Evolutionary conservation across 1,140 invertebrate genomes (phyloP).

Genomic region (Drosophila chauvacae): DNA sequence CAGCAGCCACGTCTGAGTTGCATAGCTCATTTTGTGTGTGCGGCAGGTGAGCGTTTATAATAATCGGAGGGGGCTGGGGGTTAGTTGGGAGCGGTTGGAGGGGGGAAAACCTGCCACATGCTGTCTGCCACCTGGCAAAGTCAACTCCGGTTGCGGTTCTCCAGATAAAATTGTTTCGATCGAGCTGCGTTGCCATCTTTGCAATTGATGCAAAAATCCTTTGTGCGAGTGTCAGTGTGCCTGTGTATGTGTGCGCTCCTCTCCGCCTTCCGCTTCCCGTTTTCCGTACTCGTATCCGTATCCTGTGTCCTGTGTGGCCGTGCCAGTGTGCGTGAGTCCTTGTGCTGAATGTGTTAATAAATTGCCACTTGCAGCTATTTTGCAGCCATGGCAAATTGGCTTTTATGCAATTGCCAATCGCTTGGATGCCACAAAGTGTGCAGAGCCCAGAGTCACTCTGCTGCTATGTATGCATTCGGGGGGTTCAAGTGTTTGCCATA

Average conservation of each 20-base stretch:
- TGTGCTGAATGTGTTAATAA: constrained; percentile 61
- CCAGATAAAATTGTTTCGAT: constrained; percentile 55
- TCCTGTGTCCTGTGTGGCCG: constrained; percentile 7
- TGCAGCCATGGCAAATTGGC: constrained; percentile 75
- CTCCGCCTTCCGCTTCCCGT: constrained; percentile 9
- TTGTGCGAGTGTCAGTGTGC: constrained; percentile 26
- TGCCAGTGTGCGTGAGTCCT: constrained; percentile 20
- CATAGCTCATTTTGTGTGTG: constrained; percentile 68
- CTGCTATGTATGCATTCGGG: neutral
- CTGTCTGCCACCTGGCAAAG: constrained; percentile 11
- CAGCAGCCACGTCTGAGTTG: constrained; percentile 65
- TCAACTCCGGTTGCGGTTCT: constrained; percentile 13
- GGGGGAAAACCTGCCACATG: constrained; percentile 9
- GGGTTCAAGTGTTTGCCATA: constrained; percentile 66
- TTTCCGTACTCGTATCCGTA: neutral
- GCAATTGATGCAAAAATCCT: constrained; percentile 77
- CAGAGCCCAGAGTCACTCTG: constrained; percentile 12
- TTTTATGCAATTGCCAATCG: constrained; percentile 71
- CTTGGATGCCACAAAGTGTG: constrained; percentile 53
- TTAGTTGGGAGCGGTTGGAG: neutral
- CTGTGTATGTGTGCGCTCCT: neutral
- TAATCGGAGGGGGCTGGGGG: constrained; percentile 49
- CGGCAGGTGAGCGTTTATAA: constrained; percentile 63
- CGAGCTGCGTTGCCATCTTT: constrained; percentile 24
- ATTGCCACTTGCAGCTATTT: constrained; percentile 75